Conservation (phyloP, 2,888 invertebrate species). For the Orchesellides sinensis region DNA sequence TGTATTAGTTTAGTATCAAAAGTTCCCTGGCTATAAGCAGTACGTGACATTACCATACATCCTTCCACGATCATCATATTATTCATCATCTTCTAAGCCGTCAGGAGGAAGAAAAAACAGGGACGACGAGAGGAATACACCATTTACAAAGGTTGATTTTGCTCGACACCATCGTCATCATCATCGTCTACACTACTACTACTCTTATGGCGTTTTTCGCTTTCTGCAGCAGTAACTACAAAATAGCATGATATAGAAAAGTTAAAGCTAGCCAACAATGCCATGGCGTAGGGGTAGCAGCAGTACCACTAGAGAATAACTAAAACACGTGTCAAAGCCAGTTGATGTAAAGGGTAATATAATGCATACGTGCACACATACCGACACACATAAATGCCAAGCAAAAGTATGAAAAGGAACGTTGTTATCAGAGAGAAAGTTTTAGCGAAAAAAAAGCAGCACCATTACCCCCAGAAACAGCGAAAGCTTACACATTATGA, state of each 20-base stretch:
- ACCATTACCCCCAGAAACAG: not conserved
- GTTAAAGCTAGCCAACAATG: conserved; percentile 7
- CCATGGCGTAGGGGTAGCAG: not conserved
- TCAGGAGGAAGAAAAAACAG: not conserved
- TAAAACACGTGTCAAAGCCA: conserved; percentile 20
- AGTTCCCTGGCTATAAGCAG: too few species aligned
- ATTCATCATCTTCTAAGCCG: conserved; percentile 2
- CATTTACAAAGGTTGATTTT: conserved; percentile 7
- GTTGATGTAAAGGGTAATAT: conserved; percentile 24
- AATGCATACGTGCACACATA: conserved; percentile 24
- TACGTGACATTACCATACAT: conserved; percentile 14
- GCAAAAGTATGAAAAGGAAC: not conserved
- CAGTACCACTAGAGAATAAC: not conserved
- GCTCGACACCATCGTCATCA: not conserved
- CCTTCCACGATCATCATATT: not conserved
- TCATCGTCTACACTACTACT: too few species aligned
- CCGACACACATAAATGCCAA: conserved; percentile 20
- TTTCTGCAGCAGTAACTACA: not conserved
- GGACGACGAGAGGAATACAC: not conserved
- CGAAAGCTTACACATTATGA: conserved; percentile 1
- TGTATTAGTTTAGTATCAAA: not conserved
- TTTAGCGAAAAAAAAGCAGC: not conserved
- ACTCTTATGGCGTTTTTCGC: not conserved
- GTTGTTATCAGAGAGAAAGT: not conserved
- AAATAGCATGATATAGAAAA: not conserved